Base-by-base conservation (phyloP, 2,113 vertebrate species). In the Herpetotheres cachinnans region DNA sequence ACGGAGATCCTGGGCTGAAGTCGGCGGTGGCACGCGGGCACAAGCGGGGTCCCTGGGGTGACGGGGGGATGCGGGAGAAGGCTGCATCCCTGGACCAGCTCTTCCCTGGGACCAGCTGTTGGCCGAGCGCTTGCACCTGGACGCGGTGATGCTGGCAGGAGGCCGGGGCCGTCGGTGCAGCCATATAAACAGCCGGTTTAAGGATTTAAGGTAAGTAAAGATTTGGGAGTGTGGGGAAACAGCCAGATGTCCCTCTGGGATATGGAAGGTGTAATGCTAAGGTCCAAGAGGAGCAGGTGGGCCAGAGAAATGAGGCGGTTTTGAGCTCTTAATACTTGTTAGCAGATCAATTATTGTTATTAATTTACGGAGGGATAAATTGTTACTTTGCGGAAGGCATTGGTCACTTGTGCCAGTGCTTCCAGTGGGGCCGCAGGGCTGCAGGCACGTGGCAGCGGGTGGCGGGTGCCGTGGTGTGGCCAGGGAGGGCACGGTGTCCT, bases 211-310 rank as follows among this genome's bases (percentile, higher is more conserved):
- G 87, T 89, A 52, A 82, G 71, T 34, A 27, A 47, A 66, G n/a
- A 22, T 69, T 56, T 78, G 58, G 58, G 72, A 50, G 56, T 6
- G 36, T 2, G 16, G 8, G 30, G 29, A 12, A 50, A 15, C 19
- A 65, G 32, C 21, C 47, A 16, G n/a, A 7, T 34, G 47, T 32
- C 12, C 30, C 1, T 3, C 12, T 49, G 0, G 0, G 27, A 4
- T 25, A 6, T 0, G 1, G 74, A 50, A 32, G 38, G 16, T 15
- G 18, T 0, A 16, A 38, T 13, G 34, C 16, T 7, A 49, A 87
- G 20, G 20, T 59, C 30, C 11, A 25, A 38, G 40, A 62, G 24
- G 10, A 32, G 13, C 62, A 46, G 44, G 26, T 47, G 27, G n/a
- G 58, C 6, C 18, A 27, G 40, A 77, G 22, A 55, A 59, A 59